Evolutionary conservation across 2,113 vertebrate species (phyloP).

Genomic region (Jaculus jaculus): DNA sequence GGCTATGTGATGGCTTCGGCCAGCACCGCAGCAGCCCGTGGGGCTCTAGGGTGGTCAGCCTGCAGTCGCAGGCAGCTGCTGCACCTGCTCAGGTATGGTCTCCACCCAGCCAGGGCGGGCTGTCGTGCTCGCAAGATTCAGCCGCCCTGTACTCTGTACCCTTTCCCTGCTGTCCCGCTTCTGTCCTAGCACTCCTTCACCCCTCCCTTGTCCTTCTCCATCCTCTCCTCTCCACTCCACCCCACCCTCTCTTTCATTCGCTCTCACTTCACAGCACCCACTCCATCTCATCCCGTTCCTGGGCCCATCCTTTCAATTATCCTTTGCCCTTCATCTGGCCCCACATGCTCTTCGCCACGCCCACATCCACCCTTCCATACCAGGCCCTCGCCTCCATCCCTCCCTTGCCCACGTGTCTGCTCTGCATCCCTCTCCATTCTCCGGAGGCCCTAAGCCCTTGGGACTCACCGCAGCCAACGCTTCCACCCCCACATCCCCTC

Average conservation of each 20-base stretch:
- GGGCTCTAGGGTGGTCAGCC: slow-evolving; percentile 91
- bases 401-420: neutral
- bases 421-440: neutral
- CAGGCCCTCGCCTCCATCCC: neutral
- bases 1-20: slow-evolving; percentile 94
- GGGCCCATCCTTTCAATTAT: neutral
- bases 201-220: accelerated
- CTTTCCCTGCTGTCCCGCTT: accelerated
- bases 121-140: neutral
- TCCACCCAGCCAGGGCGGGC: neutral
- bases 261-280: neutral
- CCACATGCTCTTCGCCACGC: neutral
- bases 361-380: neutral
- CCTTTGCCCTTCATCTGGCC: neutral
- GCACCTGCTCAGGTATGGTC: slow-evolving; percentile 89
- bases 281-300: neutral
- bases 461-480: neutral
- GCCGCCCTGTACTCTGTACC: accelerated
- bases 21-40: slow-evolving; percentile 86
- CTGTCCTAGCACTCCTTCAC: neutral
- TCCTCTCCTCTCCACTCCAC: accelerated
- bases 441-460: too few species aligned
- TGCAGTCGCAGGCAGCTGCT: slow-evolving; percentile 92
- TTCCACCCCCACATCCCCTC: neutral
- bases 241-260: too few species aligned